Conservation (phyloP, 2,797 vertebrate species). For the Chaetodon trifasciatus region DNA sequence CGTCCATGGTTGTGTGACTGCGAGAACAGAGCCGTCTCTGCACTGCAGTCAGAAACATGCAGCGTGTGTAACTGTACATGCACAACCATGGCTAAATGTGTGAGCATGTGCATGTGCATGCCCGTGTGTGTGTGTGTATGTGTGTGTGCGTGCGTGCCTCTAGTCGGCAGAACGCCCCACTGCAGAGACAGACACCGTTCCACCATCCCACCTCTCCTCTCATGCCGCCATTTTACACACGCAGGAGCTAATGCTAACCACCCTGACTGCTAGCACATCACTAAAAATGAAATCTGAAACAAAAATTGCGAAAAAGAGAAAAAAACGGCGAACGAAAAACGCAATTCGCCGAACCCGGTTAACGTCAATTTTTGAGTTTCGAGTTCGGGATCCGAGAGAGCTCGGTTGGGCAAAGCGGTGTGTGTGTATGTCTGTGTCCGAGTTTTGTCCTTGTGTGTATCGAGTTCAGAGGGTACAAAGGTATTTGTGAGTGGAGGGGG, state of each 20-base stretch:
- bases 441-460: conserved; percentile 56
- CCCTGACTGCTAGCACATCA: conserved; percentile 20
- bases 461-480: conserved; percentile 75
- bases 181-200: conserved; percentile 76
- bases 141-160: conserved; percentile 18
- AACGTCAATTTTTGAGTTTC: conserved; percentile 33
- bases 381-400: conserved; percentile 20
- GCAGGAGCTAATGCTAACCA: conserved; percentile 62
- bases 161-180: conserved; percentile 68
- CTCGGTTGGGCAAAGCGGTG: conserved; percentile 31
- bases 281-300: background rate
- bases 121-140: conserved; percentile 31
- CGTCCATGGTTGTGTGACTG: conserved; percentile 66
- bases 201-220: conserved; percentile 75
- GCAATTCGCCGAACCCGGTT: conserved; percentile 25
- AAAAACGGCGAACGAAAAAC: background rate
- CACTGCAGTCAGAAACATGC: conserved; percentile 72
- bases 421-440: conserved; percentile 20
- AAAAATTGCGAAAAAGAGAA: background rate
- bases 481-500: conserved; percentile 61
- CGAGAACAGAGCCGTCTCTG: conserved; percentile 51
- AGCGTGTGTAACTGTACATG: conserved; percentile 66
- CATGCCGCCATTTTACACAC: conserved; percentile 82
- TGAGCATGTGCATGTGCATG: conserved; percentile 31
- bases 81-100: conserved; percentile 52